Evolutionary conservation across 2,888 invertebrate species (phyloP).

Genomic region (Athripsodes cinereus): DNA sequence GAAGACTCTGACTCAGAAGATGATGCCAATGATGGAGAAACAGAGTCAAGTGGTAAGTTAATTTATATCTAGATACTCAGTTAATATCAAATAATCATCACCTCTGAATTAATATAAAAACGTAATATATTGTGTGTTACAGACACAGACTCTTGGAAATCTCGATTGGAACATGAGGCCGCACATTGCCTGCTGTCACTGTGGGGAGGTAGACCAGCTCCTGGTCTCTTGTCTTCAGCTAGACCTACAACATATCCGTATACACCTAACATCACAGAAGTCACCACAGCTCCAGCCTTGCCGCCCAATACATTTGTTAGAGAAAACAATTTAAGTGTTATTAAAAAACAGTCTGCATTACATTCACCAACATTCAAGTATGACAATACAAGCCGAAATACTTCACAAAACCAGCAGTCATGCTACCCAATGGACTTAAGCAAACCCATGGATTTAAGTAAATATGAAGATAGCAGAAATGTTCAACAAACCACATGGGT

Average conservation of each 20-base stretch:
- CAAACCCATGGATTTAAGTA: slow-evolving; percentile 45
- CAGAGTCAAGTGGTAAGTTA: slow-evolving; percentile 60
- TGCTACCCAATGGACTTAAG: slow-evolving; percentile 42
- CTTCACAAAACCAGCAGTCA: slow-evolving; percentile 5
- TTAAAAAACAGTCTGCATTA: slow-evolving; percentile 14
- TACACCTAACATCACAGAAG: slow-evolving; percentile 34
- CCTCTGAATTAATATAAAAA: not conserved
- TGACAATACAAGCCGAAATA: slow-evolving; percentile 12
- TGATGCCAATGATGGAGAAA: slow-evolving; percentile 55
- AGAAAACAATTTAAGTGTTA: slow-evolving; percentile 11
- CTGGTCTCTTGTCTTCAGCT: slow-evolving; percentile 53
- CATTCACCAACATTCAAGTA: slow-evolving; percentile 18
- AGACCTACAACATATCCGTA: slow-evolving; percentile 67
- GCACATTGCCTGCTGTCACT: slow-evolving; percentile 76
- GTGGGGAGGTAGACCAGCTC: slow-evolving; percentile 54
- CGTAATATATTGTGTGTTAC: slow-evolving; percentile 6
- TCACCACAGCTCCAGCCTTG: slow-evolving; percentile 26
- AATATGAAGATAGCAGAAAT: slow-evolving; percentile 33
- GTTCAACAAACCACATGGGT: slow-evolving; percentile 29
- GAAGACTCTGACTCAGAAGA: slow-evolving; percentile 61
- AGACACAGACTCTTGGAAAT: slow-evolving; percentile 63
- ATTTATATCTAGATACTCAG: not conserved
- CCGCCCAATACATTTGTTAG: not conserved
- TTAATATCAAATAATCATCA: too few relatives aligned
- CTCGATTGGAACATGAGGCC: slow-evolving; percentile 77